Evolutionary conservation across 2,797 vertebrate species (phyloP), one percentile per base, ranked within the genome.

Genomic region (Allobates femoralis): DNA sequence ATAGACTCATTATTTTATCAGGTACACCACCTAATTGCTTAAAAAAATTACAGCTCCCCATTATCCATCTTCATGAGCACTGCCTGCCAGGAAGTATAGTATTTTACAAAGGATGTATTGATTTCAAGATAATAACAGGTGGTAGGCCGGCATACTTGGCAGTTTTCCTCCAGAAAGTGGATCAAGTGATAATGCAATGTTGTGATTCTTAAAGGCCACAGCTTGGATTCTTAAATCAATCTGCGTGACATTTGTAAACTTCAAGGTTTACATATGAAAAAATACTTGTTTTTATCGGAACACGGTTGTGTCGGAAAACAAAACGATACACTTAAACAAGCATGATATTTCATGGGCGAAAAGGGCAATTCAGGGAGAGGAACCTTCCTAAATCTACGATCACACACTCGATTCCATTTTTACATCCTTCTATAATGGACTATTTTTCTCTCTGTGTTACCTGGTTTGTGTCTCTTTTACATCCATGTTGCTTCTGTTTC

Each of bases 61-160:
- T 89, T 85, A 88, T 51, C 81, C 66, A 80, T 89, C 88, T 90
- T 89, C 79, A 77, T 81, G 80, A 79, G 21, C 34, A 67, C 32
- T 16, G 75, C 26, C 74, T 90, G 71, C 50, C 3, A 21, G 62
- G 81, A 89, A 89, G 64, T 3, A 73, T 67, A 83, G 34, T 53
- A 30, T 86, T 89, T 91, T 89, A 89, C 86, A 91, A 91, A 83
- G 75, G 87, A 86, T 12, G 0, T 82, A 90, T 84, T 83, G 90
- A 92, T 91, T 90, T 74, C 15, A 58, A 90, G 88, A 87, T 85
- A 89, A 86, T 85, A 91, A 89, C 82, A 90, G 88, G 87, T 85
- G 34, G 84, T 50, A 90, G 64, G 56, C 81, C 34, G 81, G 23
- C 56, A 76, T 90, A 89, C 60, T 86, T 88, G n/a, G 53, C 30